Percentiles rank a stretch among this genome's conserved stretches.
Conservation (phyloP, 1,140 invertebrate genomes). For the Nasonia vitripennis region DNA sequence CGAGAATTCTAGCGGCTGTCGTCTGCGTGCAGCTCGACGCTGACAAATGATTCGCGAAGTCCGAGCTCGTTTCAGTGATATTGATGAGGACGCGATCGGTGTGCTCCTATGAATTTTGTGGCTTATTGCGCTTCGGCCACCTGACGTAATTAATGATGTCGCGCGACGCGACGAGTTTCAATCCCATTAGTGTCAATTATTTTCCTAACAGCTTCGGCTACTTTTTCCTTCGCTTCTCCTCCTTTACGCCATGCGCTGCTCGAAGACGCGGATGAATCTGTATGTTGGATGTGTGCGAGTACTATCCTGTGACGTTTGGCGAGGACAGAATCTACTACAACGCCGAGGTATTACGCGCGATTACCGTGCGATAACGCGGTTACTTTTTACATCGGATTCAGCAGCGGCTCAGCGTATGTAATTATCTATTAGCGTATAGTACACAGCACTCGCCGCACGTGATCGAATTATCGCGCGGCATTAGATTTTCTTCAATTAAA, state of each 20-base stretch:
- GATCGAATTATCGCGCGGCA: no score
- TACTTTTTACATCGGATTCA: no score
- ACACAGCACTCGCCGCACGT: no score
- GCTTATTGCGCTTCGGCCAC: background rate
- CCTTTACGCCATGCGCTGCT: no score
- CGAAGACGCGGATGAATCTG: background rate
- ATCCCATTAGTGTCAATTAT: constrained; percentile 1
- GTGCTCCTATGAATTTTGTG: background rate
- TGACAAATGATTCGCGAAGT: constrained; percentile 1
- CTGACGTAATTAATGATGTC: background rate
- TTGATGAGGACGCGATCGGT: background rate
- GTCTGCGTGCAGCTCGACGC: background rate
- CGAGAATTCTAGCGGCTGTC: background rate
- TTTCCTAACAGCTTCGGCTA: background rate
- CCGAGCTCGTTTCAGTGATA: constrained; percentile 3
- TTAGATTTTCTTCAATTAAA: background rate
- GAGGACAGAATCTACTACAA: no score
- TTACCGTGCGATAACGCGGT: no score
- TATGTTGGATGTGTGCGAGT: no score
- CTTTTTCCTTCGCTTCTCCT: background rate
- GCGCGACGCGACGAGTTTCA: background rate
- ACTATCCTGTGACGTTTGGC: no score
- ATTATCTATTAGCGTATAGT: background rate
- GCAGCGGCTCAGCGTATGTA: no score
- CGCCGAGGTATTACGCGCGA: no score